Evolutionary conservation across 2,888 invertebrate species (phyloP).

Genomic region (Leptinotarsa tumamoca): DNA sequence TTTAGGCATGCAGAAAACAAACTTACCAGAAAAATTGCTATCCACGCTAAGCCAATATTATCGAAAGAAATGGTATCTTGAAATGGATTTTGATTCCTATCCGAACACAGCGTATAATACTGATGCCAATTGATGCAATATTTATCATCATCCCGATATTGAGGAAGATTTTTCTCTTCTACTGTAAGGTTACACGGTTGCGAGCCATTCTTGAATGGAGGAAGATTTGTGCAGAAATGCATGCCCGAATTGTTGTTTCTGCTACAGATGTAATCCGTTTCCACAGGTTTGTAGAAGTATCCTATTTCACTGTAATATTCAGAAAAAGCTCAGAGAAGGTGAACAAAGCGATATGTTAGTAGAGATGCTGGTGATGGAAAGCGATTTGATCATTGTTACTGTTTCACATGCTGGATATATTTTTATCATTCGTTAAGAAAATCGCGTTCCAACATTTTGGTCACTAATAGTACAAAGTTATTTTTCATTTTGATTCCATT

Average conservation of each 20-base stretch:
- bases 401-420: not conserved
- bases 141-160: constrained; percentile 59
- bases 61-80: constrained; percentile 99
- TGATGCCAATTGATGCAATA: constrained; percentile 99
- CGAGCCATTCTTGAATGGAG: constrained; percentile 81
- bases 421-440: not conserved
- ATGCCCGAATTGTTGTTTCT: constrained; percentile 93
- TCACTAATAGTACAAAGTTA: not conserved
- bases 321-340: constrained; percentile 23
- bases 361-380: constrained; percentile 3
- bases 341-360: not conserved
- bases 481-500: not conserved
- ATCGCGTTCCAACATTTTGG: not conserved
- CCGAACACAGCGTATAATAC: constrained; percentile 95
- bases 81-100: constrained; percentile 95
- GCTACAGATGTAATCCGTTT: constrained; percentile 97
- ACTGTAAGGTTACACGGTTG: constrained; percentile 80
- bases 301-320: constrained; percentile 70
- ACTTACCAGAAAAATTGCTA: constrained; percentile 98
- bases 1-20: not conserved
- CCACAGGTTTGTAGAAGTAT: constrained; percentile 83
- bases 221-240: constrained; percentile 89
- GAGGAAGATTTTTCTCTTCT: constrained; percentile 57
- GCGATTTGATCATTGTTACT: not conserved
- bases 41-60: constrained; percentile 99